Evolutionary conservation across 2,113 vertebrate species (phyloP).

Genomic region (Thomomys bottae): DNA sequence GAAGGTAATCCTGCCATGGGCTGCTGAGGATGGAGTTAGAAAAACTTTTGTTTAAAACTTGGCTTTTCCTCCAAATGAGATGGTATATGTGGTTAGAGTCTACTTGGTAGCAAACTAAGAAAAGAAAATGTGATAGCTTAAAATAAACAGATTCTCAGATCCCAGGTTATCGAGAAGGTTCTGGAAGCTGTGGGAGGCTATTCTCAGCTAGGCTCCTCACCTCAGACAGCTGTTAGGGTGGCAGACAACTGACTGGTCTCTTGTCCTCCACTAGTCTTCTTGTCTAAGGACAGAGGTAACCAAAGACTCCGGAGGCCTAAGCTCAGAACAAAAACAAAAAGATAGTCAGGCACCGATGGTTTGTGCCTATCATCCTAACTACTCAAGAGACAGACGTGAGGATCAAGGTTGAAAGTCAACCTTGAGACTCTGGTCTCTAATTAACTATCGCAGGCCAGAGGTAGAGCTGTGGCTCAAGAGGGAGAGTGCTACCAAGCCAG

Average conservation of each 20-base stretch:
- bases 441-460: too few relatives aligned
- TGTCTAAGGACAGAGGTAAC: neutral
- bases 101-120: neutral
- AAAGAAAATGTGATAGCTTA: neutral
- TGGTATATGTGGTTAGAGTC: neutral
- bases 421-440: too few relatives aligned
- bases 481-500: too few relatives aligned
- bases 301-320: neutral
- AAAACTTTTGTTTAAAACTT: too few relatives aligned
- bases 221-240: neutral
- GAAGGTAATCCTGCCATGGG: neutral
- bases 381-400: too few relatives aligned
- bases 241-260: neutral
- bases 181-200: neutral
- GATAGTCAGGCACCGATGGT: too few relatives aligned
- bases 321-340: neutral
- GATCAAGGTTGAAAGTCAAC: too few relatives aligned
- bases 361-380: too few relatives aligned
- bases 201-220: neutral
- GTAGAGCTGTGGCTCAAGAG: too few relatives aligned
- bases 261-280: neutral
- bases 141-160: neutral
- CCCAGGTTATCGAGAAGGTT: neutral
- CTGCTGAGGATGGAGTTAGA: neutral
- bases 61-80: conserved; percentile 25